Conservation (phyloP, 2,113 vertebrate species). For the Ibidorhyncha struthersii region DNA sequence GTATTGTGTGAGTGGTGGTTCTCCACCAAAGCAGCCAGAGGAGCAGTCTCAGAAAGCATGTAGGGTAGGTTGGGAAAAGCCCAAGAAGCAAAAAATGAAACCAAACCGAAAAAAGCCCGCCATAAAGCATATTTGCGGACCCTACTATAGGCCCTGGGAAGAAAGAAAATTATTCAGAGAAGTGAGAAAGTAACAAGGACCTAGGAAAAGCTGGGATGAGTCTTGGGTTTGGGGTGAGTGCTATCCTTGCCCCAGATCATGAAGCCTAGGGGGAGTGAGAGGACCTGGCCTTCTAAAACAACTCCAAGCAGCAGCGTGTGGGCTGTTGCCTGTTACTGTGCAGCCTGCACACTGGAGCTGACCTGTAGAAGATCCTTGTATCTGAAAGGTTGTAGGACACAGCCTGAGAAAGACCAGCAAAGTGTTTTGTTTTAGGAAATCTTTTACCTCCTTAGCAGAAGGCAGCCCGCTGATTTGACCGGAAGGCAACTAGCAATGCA, state of each 20-base stretch:
- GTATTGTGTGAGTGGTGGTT: background rate
- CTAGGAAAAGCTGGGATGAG: background rate
- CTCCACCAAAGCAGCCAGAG: background rate
- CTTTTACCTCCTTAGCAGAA: background rate
- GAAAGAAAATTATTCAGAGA: background rate
- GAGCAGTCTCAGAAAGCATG: background rate
- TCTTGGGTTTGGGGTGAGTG: background rate
- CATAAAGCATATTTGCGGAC: background rate
- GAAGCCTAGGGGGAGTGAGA: background rate
- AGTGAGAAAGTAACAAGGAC: background rate
- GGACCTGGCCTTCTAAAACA: background rate
- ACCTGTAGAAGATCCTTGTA: background rate
- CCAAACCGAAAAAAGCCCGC: background rate
- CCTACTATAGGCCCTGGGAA: background rate
- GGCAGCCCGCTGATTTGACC: background rate
- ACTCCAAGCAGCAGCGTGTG: background rate
- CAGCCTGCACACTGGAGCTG: background rate
- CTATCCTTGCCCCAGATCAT: background rate
- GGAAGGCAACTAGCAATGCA: background rate
- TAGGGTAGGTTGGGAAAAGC: background rate
- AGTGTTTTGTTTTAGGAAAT: background rate
- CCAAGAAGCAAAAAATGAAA: background rate
- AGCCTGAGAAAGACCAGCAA: background rate
- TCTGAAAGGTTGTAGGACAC: background rate
- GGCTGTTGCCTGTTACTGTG: background rate